phyloP scores from a whole-genome alignment of 1,140 invertebrate genomes.

The Cyrtorhinus lividipennis region DNA sequence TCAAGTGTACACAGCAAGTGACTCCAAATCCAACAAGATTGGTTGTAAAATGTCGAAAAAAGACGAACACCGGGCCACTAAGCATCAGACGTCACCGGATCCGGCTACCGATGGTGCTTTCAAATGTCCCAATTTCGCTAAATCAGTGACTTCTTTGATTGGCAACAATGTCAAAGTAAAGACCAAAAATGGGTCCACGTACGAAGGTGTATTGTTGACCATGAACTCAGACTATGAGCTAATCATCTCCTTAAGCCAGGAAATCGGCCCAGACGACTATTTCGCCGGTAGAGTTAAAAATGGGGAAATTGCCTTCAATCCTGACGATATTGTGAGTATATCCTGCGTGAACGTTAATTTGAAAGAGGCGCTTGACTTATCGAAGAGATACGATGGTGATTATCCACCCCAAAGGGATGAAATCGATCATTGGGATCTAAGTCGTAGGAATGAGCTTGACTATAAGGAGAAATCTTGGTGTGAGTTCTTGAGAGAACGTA shows the following conservation, averaged over 20 bases:
- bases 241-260: not conserved
- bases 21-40: not conserved
- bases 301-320: not conserved
- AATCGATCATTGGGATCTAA: too few relatives aligned
- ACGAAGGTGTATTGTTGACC: not conserved
- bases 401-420: too few relatives aligned
- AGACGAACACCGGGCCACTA: not conserved
- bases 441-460: too few relatives aligned
- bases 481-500: too few relatives aligned
- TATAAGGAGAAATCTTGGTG: too few relatives aligned
- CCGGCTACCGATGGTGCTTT: not conserved
- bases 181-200: not conserved
- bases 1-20: not conserved
- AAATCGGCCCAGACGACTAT: not conserved
- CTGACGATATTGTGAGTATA: not conserved
- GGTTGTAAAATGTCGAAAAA: not conserved
- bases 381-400: not conserved
- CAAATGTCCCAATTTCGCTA: not conserved
- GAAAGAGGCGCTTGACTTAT: not conserved
- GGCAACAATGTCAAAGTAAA: not conserved
- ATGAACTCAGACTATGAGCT: not conserved
- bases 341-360: not conserved
- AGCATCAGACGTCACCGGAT: not conserved
- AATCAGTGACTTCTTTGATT: not conserved
- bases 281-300: not conserved